Percentiles rank a stretch among this genome's conserved stretches.
phyloP scores from a whole-genome alignment of 37 sponge, comb jelly and placozoan species.

The Petrosia ficiformis region DNA sequence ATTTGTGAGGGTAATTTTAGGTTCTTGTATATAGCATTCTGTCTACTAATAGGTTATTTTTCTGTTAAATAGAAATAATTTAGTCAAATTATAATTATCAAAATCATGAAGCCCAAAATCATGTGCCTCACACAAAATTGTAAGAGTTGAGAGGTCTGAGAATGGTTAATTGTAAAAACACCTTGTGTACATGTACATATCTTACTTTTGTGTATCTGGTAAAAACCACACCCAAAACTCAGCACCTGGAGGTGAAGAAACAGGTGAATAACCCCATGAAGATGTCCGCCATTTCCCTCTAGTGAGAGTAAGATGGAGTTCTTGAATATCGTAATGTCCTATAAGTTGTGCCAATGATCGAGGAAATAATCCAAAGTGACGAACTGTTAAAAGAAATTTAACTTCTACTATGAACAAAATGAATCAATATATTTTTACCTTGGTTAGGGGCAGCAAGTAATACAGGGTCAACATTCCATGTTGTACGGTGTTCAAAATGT shows the following conservation, averaged over 20 bases:
- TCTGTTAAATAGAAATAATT: too few relatives aligned
- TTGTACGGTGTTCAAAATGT: constrained; percentile 56
- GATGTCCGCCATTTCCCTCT: constrained; percentile 88
- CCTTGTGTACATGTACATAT: too few relatives aligned
- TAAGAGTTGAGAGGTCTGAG: neutral
- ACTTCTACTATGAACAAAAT: neutral
- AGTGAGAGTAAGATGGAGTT: constrained; percentile 91
- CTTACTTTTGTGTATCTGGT: constrained; percentile 44
- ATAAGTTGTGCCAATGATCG: constrained; percentile 87
- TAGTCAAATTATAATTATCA: too few relatives aligned
- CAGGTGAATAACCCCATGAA: constrained; percentile 86
- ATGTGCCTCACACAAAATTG: too few relatives aligned
- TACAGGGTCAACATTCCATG: constrained; percentile 20
- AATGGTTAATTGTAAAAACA: neutral
- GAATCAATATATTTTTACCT: neutral
- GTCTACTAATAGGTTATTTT: too few relatives aligned
- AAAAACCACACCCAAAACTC: constrained; percentile 94
- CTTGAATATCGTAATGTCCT: constrained; percentile 78
- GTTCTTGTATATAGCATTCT: too few relatives aligned
- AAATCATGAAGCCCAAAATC: too few relatives aligned
- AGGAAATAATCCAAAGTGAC: constrained; percentile 92
- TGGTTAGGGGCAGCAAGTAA: neutral
- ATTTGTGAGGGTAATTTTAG: too few relatives aligned
- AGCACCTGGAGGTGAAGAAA: constrained; percentile 86
- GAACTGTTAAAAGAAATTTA: constrained; percentile 24